Base-by-base conservation (phyloP, 2,113 vertebrate genomes). In the Malurus alboscapulatus region DNA sequence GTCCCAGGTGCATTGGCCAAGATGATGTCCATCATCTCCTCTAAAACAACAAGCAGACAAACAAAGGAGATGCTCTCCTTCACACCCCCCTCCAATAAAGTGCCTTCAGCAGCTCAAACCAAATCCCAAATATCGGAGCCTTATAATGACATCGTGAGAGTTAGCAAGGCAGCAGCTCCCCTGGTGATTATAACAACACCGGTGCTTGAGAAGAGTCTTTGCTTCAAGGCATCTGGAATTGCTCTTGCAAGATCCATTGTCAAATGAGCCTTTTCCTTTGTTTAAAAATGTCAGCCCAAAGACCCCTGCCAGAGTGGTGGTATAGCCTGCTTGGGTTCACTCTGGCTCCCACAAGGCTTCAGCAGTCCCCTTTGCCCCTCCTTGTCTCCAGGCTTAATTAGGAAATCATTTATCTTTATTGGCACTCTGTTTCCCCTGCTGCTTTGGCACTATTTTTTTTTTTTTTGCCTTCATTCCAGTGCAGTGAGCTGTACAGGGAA, bases 331-430 rank as follows among this genome's bases (percentile, higher is more conserved):
- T 87, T 90, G 80, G 92, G 91, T 84, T 96, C 90, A 88, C 95
- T 77, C 88, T 93, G 95, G 88, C 95, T 96, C 95, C 94, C 95
- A 95, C 95, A 96, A 96, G 91, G 88, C 88, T 96, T 94, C 75
- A 80, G 21, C 93, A 90, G 90, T 69, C 88, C 93, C 95, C 68
- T 93, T 65, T 93, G 92, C 96, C 93, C 90, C 93, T 96, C 96
- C 96, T 96, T 94, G 96, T 96, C 95, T 96, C 95, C 96, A 96
- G 95, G 95, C 95, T 92, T 90, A 95, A 95, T 96, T 96, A 96
- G 86, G 95, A 96, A 96, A 96, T 96, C 83, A 94, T 96, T 96
- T 96, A 94, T 96, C 96, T 93, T 87, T 96, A 96, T 95, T 96
- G 95, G 96, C 92, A 95, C 86, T 90, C 95, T 96, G 69, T 78